Evolutionary conservation across 2,888 invertebrate genomes (phyloP), one percentile per base, ranked within the genome.

Genomic region (Protodeltote pygarga): DNA sequence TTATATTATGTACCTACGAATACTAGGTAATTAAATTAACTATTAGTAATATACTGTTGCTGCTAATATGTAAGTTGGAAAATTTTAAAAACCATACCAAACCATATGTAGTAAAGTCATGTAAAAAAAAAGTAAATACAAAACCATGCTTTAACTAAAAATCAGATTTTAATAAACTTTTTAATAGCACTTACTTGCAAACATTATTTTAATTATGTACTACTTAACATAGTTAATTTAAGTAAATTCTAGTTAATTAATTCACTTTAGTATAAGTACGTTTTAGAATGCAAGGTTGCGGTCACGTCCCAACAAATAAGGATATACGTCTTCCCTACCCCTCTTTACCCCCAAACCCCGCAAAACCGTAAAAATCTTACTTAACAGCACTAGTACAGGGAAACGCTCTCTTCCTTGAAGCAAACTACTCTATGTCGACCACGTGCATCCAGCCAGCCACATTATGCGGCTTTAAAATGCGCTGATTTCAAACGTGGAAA

Each of bases 251-350:
- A 38, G 61, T 66, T 72, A 71, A 60, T 66, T 72, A 71, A 74
- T 73, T 65, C 57, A 53, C 60, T 51, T 60, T 59, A 50, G 47
- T n/a, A n/a, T n/a, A n/a, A 72, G 72, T 77, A 68, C 78, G 75
- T 77, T 79, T 80, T 77, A 80, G 75, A 77, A 84, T 82, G 83
- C 83, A 85, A 77, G 79, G 67, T 69, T 67, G 74, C 64, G 81
- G 85, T 86, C 89, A 89, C 89, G 89, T 87, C 70, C 74, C 41
- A 69, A 74, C 73, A 85, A 87, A 88, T 84, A 81, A 81, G 77
- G 79, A 87, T 85, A 79, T 78, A 87, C 73, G 76, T 73, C 64
- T 66, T 50, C 61, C 50, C 45, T 51, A 58, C 52, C 52, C 55
- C 42, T 45, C 19, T 27, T 39, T 35, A 14, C 21, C 35, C 37